Evolutionary conservation across 2,888 invertebrate species (phyloP), one percentile per base, ranked within the genome.

Genomic region (Caenorhabditis afra): DNA sequence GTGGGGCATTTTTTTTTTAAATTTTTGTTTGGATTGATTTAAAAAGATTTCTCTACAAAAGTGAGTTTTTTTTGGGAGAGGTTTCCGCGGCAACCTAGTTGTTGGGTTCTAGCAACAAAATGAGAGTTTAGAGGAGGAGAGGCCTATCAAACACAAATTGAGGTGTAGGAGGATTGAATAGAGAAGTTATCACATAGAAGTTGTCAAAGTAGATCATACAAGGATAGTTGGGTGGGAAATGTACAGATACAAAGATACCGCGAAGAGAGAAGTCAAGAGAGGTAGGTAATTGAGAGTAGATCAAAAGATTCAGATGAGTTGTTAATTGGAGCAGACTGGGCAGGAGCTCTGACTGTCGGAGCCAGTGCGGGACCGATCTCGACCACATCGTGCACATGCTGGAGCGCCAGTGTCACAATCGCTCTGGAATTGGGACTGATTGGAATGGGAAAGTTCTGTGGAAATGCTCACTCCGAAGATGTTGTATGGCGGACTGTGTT

Each of bases 341-440:
- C 80, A 80, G 1, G 80, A 75, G 23, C 75, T 75, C 57, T 75
- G 80, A 20, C 59, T 71, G 39, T 80, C 80, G 20, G 65, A 74
- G 35, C 75, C 73, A 1, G 80, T 62, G 22, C 82, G 65, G 18
- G 83, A 81, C 50, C 81, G 78, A 37, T 85, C 85, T n/a, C 83
- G 82, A 20, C 85, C 85, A 23, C 85, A 85, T 37, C 85, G 73
- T 4, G 85, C 82, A 73, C 85, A 85, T 5, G 82, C 85, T 14
- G 82, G 79, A 16, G 82, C 75, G 11, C 71, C 81, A 4, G 79
- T 61, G 1, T 83, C 83, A 62, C 80, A 75, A 16, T 80, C 80
- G 47, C 61, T 70, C 75, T 80, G 65, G 3, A 64, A 29, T n/a
- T n/a, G n/a, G n/a, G n/a, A n/a, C n/a, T n/a, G n/a, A n/a, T n/a